Evolutionary conservation across 2,888 invertebrate species (phyloP), one percentile per base, ranked within the genome.

Genomic region (Leucozona laternaria): DNA sequence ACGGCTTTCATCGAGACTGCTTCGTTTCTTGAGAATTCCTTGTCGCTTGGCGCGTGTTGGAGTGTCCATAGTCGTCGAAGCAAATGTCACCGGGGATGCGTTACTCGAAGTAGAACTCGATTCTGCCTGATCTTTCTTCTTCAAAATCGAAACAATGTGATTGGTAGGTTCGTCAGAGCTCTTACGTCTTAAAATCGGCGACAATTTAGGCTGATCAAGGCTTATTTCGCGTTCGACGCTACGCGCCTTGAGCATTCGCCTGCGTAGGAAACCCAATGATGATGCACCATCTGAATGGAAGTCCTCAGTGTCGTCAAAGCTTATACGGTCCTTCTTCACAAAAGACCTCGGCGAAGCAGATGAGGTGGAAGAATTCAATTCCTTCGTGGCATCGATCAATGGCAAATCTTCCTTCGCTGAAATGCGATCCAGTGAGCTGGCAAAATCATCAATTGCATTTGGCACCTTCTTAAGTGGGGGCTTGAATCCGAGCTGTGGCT

Each of bases 11-110:
- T 97, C 97, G 88, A 97, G 93, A 90, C 97, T 97, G 77, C 96
- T 95, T 40, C 97, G 95, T 93, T 97, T 97, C 92, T 97, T 97
- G 88, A 97, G 93, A 90, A 97, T 97, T 58, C 97, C 97, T 91
- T 96, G 96, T 73, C 95, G 95, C 88, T 95, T 94, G 22, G 81
- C 88, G 17, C 88, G 90, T 77, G 94, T 94, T 37, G 95, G 94
- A 17, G 95, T 94, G 90, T 96, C 96, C 62, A 96, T 93, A 75
- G 96, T 96, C 90, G 94, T 96, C 1, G 96, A 96, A 8, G 96
- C 96, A 92, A 96, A 96, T n/a, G 96, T 96, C 5, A 96, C 96
- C 11, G 96, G 96, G 28, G 96, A 95, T 28, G 94, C 93, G 89
- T 94, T 94, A 90, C 93, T 94, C 4, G 93, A 93, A 76, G 93